Percentiles rank a stretch among this genome's conserved stretches.
Conservation (phyloP, 1,140 invertebrate species). For the Drosophila athabasca region DNA sequence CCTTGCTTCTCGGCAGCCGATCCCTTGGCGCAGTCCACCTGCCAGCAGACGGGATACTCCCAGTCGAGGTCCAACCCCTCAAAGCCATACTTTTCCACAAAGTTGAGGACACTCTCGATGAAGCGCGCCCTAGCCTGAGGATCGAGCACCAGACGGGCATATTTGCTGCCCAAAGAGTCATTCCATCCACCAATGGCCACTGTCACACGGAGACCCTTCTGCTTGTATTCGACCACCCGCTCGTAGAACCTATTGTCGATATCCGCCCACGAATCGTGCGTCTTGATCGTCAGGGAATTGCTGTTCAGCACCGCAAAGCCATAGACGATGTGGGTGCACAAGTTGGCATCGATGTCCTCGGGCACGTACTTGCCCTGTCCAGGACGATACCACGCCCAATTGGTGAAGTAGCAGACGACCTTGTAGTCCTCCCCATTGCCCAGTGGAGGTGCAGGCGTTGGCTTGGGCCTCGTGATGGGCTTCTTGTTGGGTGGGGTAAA, state of each 20-base stretch:
- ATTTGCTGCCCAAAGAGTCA: conserved; percentile 93
- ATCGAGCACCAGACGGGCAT: conserved; percentile 91
- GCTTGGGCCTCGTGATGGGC: conserved; percentile 73
- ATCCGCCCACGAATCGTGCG: conserved; percentile 88
- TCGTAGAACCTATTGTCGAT: conserved; percentile 91
- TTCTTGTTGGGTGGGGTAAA: conserved; percentile 52
- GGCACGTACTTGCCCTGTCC: conserved; percentile 87
- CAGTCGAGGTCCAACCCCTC: conserved; percentile 95
- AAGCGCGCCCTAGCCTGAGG: conserved; percentile 89
- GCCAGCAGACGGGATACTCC: conserved; percentile 91
- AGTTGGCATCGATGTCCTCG: conserved; percentile 87
- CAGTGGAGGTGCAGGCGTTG: conserved; percentile 40
- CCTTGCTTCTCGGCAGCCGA: conserved; percentile 90
- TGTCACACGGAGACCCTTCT: conserved; percentile 76
- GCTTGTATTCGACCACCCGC: conserved; percentile 89
- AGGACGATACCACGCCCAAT: conserved; percentile 88
- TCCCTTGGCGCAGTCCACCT: conserved; percentile 92
- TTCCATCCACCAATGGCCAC: conserved; percentile 94
- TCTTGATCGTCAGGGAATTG: conserved; percentile 86
- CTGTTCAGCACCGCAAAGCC: conserved; percentile 88
- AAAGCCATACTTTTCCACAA: conserved; percentile 91
- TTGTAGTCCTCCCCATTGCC: conserved; percentile 84
- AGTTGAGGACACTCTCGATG: conserved; percentile 89
- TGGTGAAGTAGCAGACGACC: conserved; percentile 89
- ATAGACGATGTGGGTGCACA: conserved; percentile 91